Percentiles rank a stretch among this genome's conserved stretches.
Conservation (phyloP, 2,888 invertebrate genomes). For the Drosophila mimica region DNA sequence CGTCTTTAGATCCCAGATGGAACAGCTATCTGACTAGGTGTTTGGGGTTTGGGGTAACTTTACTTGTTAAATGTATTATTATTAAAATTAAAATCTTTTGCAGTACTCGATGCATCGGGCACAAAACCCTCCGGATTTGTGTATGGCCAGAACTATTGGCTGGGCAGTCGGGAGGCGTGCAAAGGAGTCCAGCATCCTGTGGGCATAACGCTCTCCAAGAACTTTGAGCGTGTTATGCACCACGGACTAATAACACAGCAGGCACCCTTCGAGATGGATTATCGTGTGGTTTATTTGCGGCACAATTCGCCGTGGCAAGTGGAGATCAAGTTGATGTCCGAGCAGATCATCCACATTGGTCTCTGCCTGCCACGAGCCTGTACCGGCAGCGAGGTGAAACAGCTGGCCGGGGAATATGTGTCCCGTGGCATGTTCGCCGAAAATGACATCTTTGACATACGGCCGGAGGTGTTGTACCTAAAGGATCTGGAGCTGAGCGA, state of each 20-base stretch:
- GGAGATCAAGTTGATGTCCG: conserved; percentile 85
- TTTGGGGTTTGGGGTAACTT: too few species aligned
- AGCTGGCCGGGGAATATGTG: conserved; percentile 82
- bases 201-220: conserved; percentile 83
- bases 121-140: conserved; percentile 86
- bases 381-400: conserved; percentile 82
- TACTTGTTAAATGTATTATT: too few species aligned
- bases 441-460: conserved; percentile 82
- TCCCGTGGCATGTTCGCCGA: conserved; percentile 79
- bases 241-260: conserved; percentile 82
- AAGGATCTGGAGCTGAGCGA: conserved; percentile 83
- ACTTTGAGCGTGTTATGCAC: conserved; percentile 84
- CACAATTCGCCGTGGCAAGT: conserved; percentile 85
- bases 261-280: conserved; percentile 85
- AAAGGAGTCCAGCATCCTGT: conserved; percentile 83
- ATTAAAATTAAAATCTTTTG: background rate
- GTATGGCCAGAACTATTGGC: conserved; percentile 88
- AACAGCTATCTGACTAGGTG: too few species aligned
- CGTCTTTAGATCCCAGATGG: background rate
- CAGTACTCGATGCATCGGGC: conserved; percentile 87
- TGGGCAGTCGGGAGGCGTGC: conserved; percentile 86
- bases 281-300: conserved; percentile 84
- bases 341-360: conserved; percentile 86
- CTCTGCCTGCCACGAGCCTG: conserved; percentile 86
- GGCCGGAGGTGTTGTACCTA: conserved; percentile 83